These are phyloP conservation scores for Coleophora flavipennella DNA, from an alignment of 2,888 invertebrate species.

Conservation along the genomic window DNA sequence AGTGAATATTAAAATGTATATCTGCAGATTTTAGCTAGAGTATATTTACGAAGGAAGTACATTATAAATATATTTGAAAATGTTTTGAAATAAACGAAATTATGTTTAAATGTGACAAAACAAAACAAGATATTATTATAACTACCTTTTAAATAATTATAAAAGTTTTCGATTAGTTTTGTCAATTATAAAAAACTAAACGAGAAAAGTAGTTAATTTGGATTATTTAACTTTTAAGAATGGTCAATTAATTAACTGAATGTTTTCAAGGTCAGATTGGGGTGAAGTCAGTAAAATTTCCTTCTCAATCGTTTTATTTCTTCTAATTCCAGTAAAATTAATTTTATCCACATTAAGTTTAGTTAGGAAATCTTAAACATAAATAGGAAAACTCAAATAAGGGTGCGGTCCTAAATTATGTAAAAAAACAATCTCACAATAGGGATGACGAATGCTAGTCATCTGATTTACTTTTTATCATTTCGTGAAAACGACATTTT, in stretches of 20 bases:
- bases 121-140: constrained; percentile 24
- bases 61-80: constrained; percentile 24
- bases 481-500: too few relatives aligned
- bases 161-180: constrained; percentile 61
- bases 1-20: constrained; percentile 64
- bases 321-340: too few relatives aligned
- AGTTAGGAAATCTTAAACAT: too few relatives aligned
- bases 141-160: constrained; percentile 40
- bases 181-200: constrained; percentile 70
- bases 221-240: constrained; percentile 67
- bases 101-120: constrained; percentile 46
- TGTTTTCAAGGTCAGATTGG: constrained; percentile 50
- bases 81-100: constrained; percentile 22
- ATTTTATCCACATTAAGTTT: too few relatives aligned
- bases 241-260: constrained; percentile 58
- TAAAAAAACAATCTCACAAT: too few relatives aligned
- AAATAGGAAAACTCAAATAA: too few relatives aligned
- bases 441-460: too few relatives aligned
- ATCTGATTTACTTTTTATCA: too few relatives aligned
- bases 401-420: too few relatives aligned
- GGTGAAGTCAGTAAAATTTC: too few relatives aligned
- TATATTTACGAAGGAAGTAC: constrained; percentile 39
- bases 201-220: constrained; percentile 62
- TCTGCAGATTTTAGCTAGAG: constrained; percentile 64
- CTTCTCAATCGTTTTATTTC: too few relatives aligned